Base-by-base conservation (phyloP, 2,797 vertebrate species). In the Dermochelys coriacea region DNA sequence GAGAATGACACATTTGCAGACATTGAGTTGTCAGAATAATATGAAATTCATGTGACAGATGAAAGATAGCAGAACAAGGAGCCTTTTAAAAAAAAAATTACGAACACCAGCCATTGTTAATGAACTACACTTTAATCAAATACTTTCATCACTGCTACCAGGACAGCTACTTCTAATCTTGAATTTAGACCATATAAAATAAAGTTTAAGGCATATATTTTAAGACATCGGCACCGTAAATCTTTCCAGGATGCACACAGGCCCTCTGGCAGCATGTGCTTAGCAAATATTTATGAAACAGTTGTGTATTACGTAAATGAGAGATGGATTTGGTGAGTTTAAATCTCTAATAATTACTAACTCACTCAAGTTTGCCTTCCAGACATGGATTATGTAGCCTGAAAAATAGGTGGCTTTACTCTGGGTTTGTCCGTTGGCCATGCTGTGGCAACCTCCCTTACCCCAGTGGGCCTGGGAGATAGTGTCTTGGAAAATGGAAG, bases 21-120 rank as follows among this genome's bases (percentile, higher is more conserved):
- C 94, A 81, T 47, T 31, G 82, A 95, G 84, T 54, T 87, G 27
- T 85, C 86, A 93, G 85, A 96, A 84, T 80, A 21, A 86, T 94
- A 2, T 75, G 84, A 93, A 95, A 87, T 80, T 91, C 93, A 85
- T 96, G 88, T 86, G 80, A 75, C 23, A 23, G 91, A 95, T 90
- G 86, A 89, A 92, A 93, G 83, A 87, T 75, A n/a, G 34, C 19
- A 4, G 95, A 89, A 80, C 50, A 71, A 79, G 74, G 95, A 54
- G 54, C 16, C 88, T 91, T 89, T 61, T 88, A 75, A 83, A 96
- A 94, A 90, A 74, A 85, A 96, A 94, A 90, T 83, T 93, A 87
- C 80, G 95, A 92, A 82, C 85, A 90, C 1, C 64, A 79, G 89
- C 95, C 81, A 82, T 80, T 95, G 87, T 80, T 90, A 87, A 55